A percentile compares a stretch with the other conserved stretches of the same genome.
phyloP scores from a whole-genome alignment of 2,888 invertebrate species.

The Criorhina ranunculi region DNA sequence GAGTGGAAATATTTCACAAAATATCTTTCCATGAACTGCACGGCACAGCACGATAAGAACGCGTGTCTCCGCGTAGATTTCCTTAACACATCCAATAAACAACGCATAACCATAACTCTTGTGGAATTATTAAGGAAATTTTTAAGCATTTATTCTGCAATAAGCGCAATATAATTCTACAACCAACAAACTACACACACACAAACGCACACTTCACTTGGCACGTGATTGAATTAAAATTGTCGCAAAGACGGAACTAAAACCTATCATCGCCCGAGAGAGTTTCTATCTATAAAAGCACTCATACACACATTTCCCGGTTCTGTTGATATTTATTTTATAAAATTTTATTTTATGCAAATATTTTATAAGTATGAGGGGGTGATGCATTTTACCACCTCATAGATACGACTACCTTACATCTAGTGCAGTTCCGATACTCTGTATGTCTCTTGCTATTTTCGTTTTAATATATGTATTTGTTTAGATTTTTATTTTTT shows the following conservation, averaged over 20 bases:
- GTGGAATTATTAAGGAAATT: slow-evolving; percentile 74
- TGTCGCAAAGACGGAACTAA: slow-evolving; percentile 74
- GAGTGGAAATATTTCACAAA: slow-evolving; percentile 50
- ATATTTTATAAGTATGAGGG: slow-evolving; percentile 30
- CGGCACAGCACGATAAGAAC: slow-evolving; percentile 54
- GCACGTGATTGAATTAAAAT: slow-evolving; percentile 74
- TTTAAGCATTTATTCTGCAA: slow-evolving; percentile 62
- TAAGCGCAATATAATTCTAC: slow-evolving; percentile 54
- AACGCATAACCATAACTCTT: slow-evolving; percentile 69
- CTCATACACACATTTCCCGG: slow-evolving; percentile 56
- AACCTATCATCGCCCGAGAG: slow-evolving; percentile 56
- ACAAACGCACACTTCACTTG: slow-evolving; percentile 32
- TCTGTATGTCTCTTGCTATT: slow-evolving; percentile 49
- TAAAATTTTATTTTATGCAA: slow-evolving; percentile 67
- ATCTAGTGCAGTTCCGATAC: slow-evolving; percentile 32
- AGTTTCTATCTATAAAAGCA: slow-evolving; percentile 29
- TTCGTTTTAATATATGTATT: slow-evolving; percentile 47
- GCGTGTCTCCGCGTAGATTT: slow-evolving; percentile 57
- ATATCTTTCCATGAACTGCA: slow-evolving; percentile 46
- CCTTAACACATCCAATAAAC: slow-evolving; percentile 46
- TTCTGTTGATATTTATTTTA: slow-evolving; percentile 61
- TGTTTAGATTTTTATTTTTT: slow-evolving; percentile 36
- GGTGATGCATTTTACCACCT: slow-evolving; percentile 25
- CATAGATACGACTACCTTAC: slow-evolving; percentile 16
- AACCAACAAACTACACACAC: not conserved